Evolutionary conservation across 2,797 vertebrate species (phyloP).

Genomic region (Hyperoplus immaculatus): DNA sequence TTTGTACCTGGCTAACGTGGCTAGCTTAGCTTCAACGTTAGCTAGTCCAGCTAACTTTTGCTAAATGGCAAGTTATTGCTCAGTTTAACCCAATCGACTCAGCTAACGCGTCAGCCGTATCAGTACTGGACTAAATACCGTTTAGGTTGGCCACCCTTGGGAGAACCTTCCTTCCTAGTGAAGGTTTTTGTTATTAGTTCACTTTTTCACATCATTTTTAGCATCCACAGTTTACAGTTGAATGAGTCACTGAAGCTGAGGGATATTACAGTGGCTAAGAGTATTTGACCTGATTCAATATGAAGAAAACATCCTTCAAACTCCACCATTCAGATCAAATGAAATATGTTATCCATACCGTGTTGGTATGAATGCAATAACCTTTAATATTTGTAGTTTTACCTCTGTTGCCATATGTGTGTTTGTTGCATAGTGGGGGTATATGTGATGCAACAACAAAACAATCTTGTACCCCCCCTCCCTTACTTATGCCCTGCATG

Average conservation of each 20-base stretch:
- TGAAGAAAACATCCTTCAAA: not conserved
- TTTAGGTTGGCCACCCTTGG: no score
- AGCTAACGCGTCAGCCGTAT: conserved; percentile 34
- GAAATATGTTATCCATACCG: not conserved
- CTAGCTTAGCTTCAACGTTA: conserved; percentile 60
- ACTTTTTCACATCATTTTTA: not conserved
- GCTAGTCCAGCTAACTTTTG: conserved; percentile 75
- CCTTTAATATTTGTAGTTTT: not conserved
- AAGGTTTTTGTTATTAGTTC: not conserved
- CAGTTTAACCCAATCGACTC: conserved; percentile 13
- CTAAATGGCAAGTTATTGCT: conserved; percentile 61
- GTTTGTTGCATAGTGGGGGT: not conserved
- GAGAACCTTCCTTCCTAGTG: fast-evolving
- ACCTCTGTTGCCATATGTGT: not conserved
- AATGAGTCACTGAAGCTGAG: not conserved
- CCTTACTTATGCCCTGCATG: conserved; percentile 22
- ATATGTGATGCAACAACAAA: conserved; percentile 23
- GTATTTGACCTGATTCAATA: not conserved
- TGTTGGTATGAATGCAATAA: not conserved
- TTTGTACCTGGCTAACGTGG: conserved; percentile 25
- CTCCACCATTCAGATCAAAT: not conserved
- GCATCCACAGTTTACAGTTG: not conserved
- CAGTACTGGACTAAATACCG: not conserved
- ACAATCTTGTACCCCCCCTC: conserved; percentile 2
- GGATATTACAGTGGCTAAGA: not conserved